A percentile compares a stretch with the other conserved stretches of the same genome.
Conservation (phyloP, 2,113 vertebrate genomes). For the Dinomys branickii region DNA sequence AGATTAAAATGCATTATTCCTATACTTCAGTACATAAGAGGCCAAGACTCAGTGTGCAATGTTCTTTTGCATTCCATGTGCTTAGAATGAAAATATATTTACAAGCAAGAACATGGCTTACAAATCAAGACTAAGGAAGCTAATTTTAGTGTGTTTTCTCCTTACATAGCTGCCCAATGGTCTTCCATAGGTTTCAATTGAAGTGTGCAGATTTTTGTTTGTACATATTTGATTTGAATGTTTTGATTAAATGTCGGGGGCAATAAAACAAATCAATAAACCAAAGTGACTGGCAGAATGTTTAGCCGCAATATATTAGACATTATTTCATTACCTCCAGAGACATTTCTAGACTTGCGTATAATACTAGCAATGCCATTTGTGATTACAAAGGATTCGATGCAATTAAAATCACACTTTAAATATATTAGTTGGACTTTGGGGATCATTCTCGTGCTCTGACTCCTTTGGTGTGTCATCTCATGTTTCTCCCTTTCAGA, state of each 20-base stretch:
- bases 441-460: background rate
- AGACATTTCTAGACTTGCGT: background rate
- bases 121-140: background rate
- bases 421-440: background rate
- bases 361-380: background rate
- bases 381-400: constrained; percentile 12
- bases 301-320: background rate
- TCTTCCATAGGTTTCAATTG: background rate
- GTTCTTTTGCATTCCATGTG: background rate
- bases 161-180: background rate
- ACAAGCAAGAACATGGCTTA: background rate
- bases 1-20: background rate
- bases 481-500: background rate
- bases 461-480: background rate
- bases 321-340: background rate
- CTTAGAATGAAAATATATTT: constrained; percentile 36
- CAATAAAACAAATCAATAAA: constrained; percentile 20
- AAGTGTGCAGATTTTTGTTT: background rate
- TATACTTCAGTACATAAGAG: background rate
- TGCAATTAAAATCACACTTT: background rate
- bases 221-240: background rate
- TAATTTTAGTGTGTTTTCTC: background rate
- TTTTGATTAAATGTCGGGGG: background rate
- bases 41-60: background rate
- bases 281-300: background rate